Base-by-base conservation (phyloP, 2,888 invertebrate genomes). In the Leptinotarsa rubiginosa region DNA sequence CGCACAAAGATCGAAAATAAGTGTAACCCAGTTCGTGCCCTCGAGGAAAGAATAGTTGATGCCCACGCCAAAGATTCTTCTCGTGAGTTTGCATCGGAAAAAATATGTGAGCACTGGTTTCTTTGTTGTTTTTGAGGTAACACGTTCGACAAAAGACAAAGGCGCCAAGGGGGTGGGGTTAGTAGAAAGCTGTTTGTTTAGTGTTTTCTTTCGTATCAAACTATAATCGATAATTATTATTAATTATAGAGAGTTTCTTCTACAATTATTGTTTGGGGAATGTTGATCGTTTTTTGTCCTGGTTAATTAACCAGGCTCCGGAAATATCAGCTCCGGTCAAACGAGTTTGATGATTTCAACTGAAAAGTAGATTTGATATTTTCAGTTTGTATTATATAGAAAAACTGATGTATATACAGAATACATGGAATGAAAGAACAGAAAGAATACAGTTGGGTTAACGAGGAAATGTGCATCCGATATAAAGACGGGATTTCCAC, bases 1-100 rank as follows among this genome's bases (percentile, higher is more conserved):
- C 70, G 69, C 74, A 74, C 73, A 49, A 65, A 78, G 67, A 76
- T 75, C 59, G 70, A 16, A 62, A 62, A 62, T n/a, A 62, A 62
- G 31, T 62, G 71, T 66, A 47, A 66, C 71, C 47, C 20, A 56
- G 56, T 56, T 56, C 56, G 56, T 22, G 56, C 56, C 56, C 71
- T 66, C 59, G 18, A 54, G 71, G 25, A 59, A 56, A 2, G 65
- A 66, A 54, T 67, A 52, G 59, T 66, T 49, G 25, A 31, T 31
- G 67, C 59, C 72, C 49, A 69, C 59, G 72, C 65, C 25, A 62
- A 66, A 47, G 47, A 66, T 59, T 66, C n/a, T 56, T 41, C 70
- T 65, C 64, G 70, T 65, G 50, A 62, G 65, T 52, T 62, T 41
- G 62, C 62, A 56, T 12, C 56, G 31, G 56, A 54, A n/a, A 65